Evolutionary conservation across 1,140 invertebrate species (phyloP), one percentile per base, ranked within the genome.

Genomic region (Drosophila orena): DNA sequence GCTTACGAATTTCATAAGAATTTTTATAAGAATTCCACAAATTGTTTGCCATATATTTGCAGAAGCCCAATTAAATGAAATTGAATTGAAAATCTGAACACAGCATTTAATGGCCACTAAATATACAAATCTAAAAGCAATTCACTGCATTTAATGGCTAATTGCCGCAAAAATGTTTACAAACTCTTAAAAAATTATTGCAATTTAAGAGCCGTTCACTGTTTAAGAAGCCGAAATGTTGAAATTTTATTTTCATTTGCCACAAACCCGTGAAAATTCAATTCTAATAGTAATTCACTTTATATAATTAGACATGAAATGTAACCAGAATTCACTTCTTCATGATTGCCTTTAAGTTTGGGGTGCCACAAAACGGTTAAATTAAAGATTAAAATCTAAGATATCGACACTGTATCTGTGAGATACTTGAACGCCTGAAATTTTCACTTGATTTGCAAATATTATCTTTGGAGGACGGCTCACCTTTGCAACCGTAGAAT

Each of bases 401-500:
- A 37, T 24, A 43, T 50, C 20, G 44, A 61, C 56, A 53, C 27
- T 37, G 22, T 70, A 47, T 56, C 64, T 57, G 24, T 35, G 11
- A 38, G 43, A 43, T 73, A 76, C 79, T 68, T 58, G 12, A 42
- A 64, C 55, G 35, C 34, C 22, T 27, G 54, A 58, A 30, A 35
- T 64, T 42, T 64, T 71, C 56, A 71, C 54, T 77, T 54, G 38
- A 59, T 61, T 77, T 55, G 34, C 27, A 77, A 55, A 59, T 65
- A 59, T 72, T 79, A 65, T 80, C 66, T 66, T 78, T 78, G 72
- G 81, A 83, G 84, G 83, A 83, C 83, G 79, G 90, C 90, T 91
- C 90, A 91, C 90, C 90, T 92, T 90, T 91, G 85, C 91, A 91
- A 92, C 91, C 91, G 91, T 85, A 91, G 91, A 91, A 92, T 92